Percentiles rank a stretch among this genome's conserved stretches.
phyloP scores from a whole-genome alignment of 2,888 invertebrate species.

The Leucoptera coffeella region DNA sequence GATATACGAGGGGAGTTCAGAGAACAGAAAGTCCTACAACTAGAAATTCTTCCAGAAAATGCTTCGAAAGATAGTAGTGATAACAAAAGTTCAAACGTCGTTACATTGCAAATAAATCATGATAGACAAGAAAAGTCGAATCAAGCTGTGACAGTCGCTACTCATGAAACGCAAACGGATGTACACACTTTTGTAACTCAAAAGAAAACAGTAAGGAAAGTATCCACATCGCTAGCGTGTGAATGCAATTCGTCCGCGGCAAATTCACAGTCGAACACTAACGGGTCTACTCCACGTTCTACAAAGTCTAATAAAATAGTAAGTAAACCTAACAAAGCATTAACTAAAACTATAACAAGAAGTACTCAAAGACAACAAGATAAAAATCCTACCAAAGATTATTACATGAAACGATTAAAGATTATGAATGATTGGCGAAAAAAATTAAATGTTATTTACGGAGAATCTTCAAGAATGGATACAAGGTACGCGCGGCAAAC shows the following conservation, averaged over 20 bases:
- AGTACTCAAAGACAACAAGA: conserved; percentile 8
- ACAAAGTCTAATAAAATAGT: no score
- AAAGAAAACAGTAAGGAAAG: conserved; percentile 16
- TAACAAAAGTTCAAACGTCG: conserved; percentile 17
- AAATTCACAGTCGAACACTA: conserved; percentile 28
- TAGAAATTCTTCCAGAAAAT: conserved; percentile 36
- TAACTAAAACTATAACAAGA: conserved; percentile 12
- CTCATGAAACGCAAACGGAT: conserved; percentile 4
- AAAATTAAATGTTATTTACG: conserved; percentile 28
- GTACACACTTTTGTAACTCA: conserved; percentile 6
- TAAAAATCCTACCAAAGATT: no score
- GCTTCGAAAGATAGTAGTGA: conserved; percentile 9
- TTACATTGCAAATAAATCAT: conserved; percentile 21
- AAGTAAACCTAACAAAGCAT: no score
- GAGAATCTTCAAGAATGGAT: conserved; percentile 6
- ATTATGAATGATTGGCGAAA: conserved; percentile 18
- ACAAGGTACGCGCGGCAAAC: not conserved
- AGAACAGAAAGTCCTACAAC: conserved; percentile 39
- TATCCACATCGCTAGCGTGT: conserved; percentile 25
- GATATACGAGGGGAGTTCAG: conserved; percentile 43
- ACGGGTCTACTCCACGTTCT: conserved; percentile 26
- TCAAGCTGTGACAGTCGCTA: conserved; percentile 1
- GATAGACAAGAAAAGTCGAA: conserved; percentile 8
- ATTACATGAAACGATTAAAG: conserved; percentile 9
- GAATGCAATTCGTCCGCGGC: conserved; percentile 29